Evolutionary conservation across 2,113 vertebrate species (phyloP).

Genomic region (Mionectes macconnelli): DNA sequence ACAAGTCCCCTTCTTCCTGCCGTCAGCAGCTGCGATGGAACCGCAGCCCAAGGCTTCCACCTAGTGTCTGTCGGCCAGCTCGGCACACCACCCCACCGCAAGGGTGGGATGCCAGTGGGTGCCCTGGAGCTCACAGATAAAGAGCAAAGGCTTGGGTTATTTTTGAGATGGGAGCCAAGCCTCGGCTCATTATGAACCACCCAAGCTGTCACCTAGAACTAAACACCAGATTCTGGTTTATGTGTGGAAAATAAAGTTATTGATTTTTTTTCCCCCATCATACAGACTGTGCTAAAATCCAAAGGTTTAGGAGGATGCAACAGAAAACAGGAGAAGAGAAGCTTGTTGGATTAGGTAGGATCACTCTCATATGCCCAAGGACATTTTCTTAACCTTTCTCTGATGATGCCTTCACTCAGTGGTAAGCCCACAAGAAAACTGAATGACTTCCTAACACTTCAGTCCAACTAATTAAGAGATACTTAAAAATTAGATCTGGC

Average conservation of each 20-base stretch:
- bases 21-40: background rate
- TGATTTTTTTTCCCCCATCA: background rate
- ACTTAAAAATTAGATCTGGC: background rate
- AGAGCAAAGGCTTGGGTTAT: background rate
- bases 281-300: background rate
- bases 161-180: background rate
- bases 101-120: background rate
- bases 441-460: background rate
- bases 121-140: background rate
- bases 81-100: background rate
- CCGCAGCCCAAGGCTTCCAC: slow-evolving; percentile 66
- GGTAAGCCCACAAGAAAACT: background rate
- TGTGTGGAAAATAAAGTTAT: background rate
- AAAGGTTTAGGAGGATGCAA: background rate
- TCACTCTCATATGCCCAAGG: background rate
- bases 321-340: slow-evolving; percentile 20
- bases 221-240: background rate
- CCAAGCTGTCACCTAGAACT: background rate
- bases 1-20: background rate
- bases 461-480: background rate
- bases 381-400: slow-evolving; percentile 9
- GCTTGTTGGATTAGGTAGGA: slow-evolving; percentile 19
- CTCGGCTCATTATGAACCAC: background rate
- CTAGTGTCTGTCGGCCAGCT: slow-evolving; percentile 39
- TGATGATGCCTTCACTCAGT: background rate